These are phyloP conservation scores for Lepus oiostolus DNA, from an alignment of 2,797 vertebrate species.

Conservation along the genomic window DNA sequence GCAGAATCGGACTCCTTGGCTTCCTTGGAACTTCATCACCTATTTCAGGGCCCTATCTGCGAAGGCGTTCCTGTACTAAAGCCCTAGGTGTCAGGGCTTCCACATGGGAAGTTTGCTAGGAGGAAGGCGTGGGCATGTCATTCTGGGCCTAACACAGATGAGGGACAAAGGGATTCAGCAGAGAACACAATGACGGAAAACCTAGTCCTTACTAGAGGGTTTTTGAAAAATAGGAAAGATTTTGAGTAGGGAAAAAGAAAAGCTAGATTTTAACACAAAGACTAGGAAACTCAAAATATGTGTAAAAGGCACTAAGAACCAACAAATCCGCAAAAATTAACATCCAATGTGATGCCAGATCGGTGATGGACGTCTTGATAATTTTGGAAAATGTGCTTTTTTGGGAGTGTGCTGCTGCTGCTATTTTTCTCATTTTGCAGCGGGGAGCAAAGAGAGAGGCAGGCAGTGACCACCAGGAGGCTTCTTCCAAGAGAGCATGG, in stretches of 20 bases:
- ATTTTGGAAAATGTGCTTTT: not conserved
- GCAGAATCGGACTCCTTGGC: no score
- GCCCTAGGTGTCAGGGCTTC: no score
- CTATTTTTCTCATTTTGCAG: constrained; percentile 2
- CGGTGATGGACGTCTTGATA: not conserved
- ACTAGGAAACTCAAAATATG: not conserved
- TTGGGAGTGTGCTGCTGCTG: not conserved
- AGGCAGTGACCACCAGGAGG: not conserved
- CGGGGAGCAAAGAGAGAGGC: not conserved
- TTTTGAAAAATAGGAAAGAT: not conserved
- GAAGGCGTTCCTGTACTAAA: not conserved
- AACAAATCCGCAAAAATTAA: not conserved
- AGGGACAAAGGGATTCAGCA: not conserved
- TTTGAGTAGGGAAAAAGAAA: not conserved
- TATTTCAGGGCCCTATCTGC: not conserved
- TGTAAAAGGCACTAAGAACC: not conserved
- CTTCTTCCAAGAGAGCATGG: not conserved
- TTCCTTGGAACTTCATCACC: no score
- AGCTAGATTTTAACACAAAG: not conserved
- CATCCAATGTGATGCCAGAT: not conserved
- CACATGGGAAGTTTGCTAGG: not conserved
- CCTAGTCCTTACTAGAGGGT: not conserved
- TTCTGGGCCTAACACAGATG: not conserved
- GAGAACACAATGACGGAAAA: not conserved
- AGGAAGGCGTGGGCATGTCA: fast-evolving